These are phyloP conservation scores for Psammodynastes pulverulentus DNA, from an alignment of 2,113 vertebrate genomes.

Conservation along the genomic window DNA sequence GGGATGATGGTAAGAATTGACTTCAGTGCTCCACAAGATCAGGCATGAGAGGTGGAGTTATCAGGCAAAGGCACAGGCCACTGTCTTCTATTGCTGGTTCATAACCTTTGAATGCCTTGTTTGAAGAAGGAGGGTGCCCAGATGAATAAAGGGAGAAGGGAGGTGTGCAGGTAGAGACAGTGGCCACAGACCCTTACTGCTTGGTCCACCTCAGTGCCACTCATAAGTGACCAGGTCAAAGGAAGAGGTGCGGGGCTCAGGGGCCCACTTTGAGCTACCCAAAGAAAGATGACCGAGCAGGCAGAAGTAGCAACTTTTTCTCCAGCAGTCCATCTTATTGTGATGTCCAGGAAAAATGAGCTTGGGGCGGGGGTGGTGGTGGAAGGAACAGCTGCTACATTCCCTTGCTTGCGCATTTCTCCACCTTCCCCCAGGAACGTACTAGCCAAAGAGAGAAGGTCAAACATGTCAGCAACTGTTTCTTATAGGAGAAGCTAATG, in stretches of 20 bases:
- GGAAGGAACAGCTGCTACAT: neutral
- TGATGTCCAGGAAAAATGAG: neutral
- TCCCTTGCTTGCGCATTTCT: neutral
- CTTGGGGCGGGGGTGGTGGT: no score
- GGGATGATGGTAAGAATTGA: neutral
- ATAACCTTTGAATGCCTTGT: neutral
- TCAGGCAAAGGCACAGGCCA: neutral
- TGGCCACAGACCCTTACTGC: neutral
- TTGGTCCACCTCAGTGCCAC: neutral
- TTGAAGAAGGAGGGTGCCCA: neutral
- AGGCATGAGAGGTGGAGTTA: neutral
- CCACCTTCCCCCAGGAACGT: neutral
- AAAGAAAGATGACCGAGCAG: neutral
- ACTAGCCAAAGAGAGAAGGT: neutral
- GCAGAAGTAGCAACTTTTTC: neutral
- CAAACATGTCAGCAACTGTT: neutral
- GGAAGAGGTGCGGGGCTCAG: neutral
- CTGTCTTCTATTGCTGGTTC: neutral
- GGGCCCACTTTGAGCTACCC: no score
- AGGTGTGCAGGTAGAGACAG: neutral
- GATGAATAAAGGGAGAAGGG: neutral
- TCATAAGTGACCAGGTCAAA: neutral
- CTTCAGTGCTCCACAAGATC: neutral
- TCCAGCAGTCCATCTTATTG: neutral
- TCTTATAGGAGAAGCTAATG: neutral